A percentile compares a stretch with the other conserved stretches of the same genome.
Conservation (phyloP, 2,113 vertebrate species). For the Malurus alboscapulatus region DNA sequence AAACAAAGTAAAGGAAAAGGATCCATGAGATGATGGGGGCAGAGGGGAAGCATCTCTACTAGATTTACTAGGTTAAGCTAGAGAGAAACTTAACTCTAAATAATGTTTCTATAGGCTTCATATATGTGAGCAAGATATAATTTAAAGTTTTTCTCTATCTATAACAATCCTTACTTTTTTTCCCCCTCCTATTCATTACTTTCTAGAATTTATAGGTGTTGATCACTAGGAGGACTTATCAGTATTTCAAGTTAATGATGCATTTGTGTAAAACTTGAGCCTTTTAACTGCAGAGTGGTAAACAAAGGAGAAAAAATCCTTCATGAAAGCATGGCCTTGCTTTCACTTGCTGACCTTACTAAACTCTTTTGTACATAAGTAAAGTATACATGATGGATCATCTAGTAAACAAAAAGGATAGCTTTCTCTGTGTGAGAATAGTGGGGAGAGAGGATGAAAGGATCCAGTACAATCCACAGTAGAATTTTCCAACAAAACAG, state of each 20-base stretch:
- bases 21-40: not conserved
- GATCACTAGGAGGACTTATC: not conserved
- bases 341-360: not conserved
- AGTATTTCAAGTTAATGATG: not conserved
- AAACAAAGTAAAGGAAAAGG: slow-evolving; percentile 48
- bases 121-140: slow-evolving; percentile 3
- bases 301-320: not conserved
- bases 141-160: slow-evolving; percentile 33
- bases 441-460: not conserved
- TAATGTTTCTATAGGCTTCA: not conserved
- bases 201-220: not conserved
- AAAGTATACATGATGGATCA: not conserved
- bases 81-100: slow-evolving; percentile 55
- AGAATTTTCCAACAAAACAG: not conserved
- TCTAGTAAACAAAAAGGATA: slow-evolving; percentile 14
- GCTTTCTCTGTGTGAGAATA: not conserved
- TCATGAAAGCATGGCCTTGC: not conserved
- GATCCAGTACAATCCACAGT: not conserved
- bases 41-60: not conserved
- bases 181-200: not conserved
- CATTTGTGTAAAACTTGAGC: not conserved
- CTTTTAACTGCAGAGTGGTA: not conserved
- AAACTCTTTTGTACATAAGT: slow-evolving; percentile 7
- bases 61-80: slow-evolving; percentile 28
- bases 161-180: not conserved